phyloP scores from a whole-genome alignment of 2,888 invertebrate species.

The Leptopilina drosophilae region DNA sequence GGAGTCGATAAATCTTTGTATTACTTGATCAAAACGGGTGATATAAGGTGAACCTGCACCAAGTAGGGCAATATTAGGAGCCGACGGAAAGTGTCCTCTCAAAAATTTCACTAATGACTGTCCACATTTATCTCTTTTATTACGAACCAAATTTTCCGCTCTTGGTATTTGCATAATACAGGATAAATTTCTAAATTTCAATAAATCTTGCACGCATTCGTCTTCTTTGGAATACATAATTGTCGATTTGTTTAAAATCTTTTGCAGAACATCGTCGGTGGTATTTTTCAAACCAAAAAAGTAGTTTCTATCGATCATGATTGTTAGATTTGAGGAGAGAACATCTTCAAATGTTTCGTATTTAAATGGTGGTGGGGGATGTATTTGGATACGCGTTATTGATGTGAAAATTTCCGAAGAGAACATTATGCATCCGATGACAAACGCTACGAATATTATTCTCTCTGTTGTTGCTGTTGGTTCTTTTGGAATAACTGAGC shows the following conservation, averaged over 20 bases:
- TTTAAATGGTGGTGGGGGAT: background rate
- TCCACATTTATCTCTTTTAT: slow-evolving; percentile 8
- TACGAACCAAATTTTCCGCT: background rate
- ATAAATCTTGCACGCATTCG: background rate
- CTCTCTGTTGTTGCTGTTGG: background rate
- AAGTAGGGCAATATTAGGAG: background rate
- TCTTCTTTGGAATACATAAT: background rate
- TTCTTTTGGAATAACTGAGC: background rate
- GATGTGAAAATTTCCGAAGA: background rate
- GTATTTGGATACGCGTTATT: background rate
- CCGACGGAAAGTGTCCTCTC: background rate
- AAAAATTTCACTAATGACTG: background rate
- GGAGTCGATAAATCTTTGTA: background rate
- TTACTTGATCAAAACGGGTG: background rate
- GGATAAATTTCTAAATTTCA: background rate
- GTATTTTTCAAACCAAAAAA: background rate
- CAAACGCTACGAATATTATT: background rate
- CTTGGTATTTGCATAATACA: background rate
- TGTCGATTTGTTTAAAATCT: background rate
- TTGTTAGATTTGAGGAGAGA: background rate
- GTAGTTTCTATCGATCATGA: background rate
- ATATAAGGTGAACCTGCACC: background rate
- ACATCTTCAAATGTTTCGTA: background rate
- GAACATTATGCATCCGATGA: background rate
- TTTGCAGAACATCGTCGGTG: background rate